Conservation (phyloP, 2,797 vertebrate genomes). For the Lerista edwardsae region DNA sequence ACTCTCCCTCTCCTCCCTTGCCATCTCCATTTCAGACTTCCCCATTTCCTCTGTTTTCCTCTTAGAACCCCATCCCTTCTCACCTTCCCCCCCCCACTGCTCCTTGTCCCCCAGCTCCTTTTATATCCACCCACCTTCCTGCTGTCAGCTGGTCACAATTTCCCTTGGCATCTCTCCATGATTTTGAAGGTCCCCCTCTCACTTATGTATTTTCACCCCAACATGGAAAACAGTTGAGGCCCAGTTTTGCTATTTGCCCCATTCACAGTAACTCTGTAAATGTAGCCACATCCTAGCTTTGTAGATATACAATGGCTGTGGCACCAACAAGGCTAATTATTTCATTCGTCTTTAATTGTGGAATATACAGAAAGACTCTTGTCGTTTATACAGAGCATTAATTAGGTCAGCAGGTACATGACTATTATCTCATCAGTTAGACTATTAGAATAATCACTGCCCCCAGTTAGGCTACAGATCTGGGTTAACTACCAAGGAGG, state of each 20-base stretch:
- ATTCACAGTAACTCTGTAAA: constrained; percentile 38
- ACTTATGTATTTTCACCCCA: neutral
- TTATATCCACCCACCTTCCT: too few relatives aligned
- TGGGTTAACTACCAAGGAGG: constrained; percentile 61
- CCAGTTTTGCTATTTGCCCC: constrained; percentile 35
- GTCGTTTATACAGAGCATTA: constrained; percentile 66
- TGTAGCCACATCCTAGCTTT: constrained; percentile 52
- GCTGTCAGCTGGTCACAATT: too few relatives aligned
- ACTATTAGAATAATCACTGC: constrained; percentile 29
- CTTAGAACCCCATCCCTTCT: too few relatives aligned
- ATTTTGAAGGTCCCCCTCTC: too few relatives aligned
- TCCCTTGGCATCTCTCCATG: too few relatives aligned
- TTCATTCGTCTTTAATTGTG: constrained; percentile 63
- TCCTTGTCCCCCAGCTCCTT: too few relatives aligned
- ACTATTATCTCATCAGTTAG: constrained; percentile 62
- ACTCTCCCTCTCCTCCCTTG: too few relatives aligned
- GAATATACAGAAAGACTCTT: constrained; percentile 67
- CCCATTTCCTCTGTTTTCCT: too few relatives aligned
- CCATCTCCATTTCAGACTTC: too few relatives aligned
- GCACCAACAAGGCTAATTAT: constrained; percentile 61
- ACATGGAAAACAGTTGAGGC: neutral
- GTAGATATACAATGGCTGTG: constrained; percentile 28
- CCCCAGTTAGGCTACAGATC: constrained; percentile 46
- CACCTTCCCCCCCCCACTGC: too few relatives aligned
- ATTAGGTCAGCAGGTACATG: constrained; percentile 58